These are phyloP conservation scores for Lamellibrachia luymesi DNA, from an alignment of 1,140 invertebrate genomes.

Conservation along the genomic window DNA sequence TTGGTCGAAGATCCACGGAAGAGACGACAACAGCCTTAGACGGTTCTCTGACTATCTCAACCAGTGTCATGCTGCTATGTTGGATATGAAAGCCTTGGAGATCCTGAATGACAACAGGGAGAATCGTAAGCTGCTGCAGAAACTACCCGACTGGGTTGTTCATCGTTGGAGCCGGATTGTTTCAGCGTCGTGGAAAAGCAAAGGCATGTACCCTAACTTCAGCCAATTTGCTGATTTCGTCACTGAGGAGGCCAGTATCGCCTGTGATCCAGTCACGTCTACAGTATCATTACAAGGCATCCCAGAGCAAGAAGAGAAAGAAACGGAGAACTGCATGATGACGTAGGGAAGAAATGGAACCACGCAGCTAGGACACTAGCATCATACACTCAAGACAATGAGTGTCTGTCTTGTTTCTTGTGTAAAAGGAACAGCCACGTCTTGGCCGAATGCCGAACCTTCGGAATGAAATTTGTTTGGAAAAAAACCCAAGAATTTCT, in stretches of 20 bases:
- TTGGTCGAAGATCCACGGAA: slow-evolving; percentile 22
- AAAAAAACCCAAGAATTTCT: slow-evolving; percentile 17
- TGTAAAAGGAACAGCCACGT: not conserved
- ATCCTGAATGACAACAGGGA: slow-evolving; percentile 33
- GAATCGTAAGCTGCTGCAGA: slow-evolving; percentile 32
- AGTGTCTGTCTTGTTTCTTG: not conserved
- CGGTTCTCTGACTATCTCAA: slow-evolving; percentile 31
- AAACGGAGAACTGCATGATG: not conserved
- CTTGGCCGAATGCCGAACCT: not conserved
- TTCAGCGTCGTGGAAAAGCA: not conserved
- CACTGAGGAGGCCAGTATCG: slow-evolving; percentile 30
- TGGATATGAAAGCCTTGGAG: slow-evolving; percentile 13
- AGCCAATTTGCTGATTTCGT: slow-evolving; percentile 31
- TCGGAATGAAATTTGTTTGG: not conserved
- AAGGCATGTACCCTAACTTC: slow-evolving; percentile 28
- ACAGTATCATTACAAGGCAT: not conserved
- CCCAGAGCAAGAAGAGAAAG: not conserved
- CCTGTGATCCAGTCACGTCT: slow-evolving; percentile 27
- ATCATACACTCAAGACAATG: not conserved
- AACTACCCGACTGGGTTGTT: slow-evolving; percentile 35
- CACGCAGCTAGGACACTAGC: not conserved
- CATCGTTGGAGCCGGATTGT: slow-evolving; percentile 29
- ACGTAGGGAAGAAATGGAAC: not conserved
- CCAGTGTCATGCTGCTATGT: slow-evolving; percentile 32
- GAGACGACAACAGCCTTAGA: slow-evolving; percentile 24